Evolutionary conservation across 2,888 invertebrate genomes (phyloP).

Genomic region (Molanna angustata): DNA sequence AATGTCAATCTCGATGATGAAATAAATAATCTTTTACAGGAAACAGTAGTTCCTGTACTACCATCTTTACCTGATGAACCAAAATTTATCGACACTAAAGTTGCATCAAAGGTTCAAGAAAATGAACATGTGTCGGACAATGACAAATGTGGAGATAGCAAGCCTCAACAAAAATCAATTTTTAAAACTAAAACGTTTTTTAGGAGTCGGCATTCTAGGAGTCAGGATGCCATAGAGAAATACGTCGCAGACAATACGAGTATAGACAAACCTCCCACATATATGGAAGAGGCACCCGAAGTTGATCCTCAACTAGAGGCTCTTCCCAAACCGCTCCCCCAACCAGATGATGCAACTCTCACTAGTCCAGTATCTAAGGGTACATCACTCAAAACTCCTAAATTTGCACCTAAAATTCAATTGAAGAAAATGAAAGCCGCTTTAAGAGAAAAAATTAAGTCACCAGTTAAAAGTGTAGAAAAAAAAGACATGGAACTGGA

Average conservation of each 20-base stretch:
- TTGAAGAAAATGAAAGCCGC: constrained; percentile 50
- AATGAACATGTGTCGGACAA: constrained; percentile 50
- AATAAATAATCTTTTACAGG: constrained; percentile 61
- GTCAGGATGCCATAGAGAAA: constrained; percentile 55
- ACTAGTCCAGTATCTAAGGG: constrained; percentile 45
- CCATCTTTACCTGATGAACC: constrained; percentile 56
- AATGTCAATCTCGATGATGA: constrained; percentile 52
- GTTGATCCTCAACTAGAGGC: constrained; percentile 42
- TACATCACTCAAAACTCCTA: constrained; percentile 54
- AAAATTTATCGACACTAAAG: constrained; percentile 55
- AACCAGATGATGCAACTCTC: constrained; percentile 34
- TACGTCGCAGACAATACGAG: constrained; percentile 51
- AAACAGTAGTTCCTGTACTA: constrained; percentile 58
- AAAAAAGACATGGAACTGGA: background rate
- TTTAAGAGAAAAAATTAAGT: constrained; percentile 8
- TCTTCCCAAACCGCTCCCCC: background rate
- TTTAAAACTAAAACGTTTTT: constrained; percentile 57
- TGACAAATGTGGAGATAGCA: constrained; percentile 40
- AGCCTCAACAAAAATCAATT: constrained; percentile 47
- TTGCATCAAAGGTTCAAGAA: constrained; percentile 41
- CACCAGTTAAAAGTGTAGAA: background rate
- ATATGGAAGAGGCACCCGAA: constrained; percentile 25
- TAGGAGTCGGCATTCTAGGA: constrained; percentile 54
- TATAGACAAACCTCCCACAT: constrained; percentile 24
- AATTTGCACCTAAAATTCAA: constrained; percentile 55